phyloP scores from a whole-genome alignment of 2,113 vertebrate genomes.

The Trochalopteron elliotii region DNA sequence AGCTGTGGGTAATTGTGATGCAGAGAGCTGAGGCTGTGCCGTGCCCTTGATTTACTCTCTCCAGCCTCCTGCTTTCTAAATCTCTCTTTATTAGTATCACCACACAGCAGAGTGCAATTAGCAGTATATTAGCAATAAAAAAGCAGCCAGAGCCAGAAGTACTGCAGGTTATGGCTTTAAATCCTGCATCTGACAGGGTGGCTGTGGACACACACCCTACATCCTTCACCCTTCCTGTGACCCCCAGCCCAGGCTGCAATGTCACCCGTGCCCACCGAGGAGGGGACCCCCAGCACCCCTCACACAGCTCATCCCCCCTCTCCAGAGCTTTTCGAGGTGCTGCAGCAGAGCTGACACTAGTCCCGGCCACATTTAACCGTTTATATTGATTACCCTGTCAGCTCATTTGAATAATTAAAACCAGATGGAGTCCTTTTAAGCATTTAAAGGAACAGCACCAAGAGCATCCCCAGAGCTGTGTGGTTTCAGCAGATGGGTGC shows the following conservation, averaged over 20 bases:
- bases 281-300: not conserved
- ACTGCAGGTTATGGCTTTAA: not conserved
- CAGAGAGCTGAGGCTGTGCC: not conserved
- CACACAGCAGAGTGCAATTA: slow-evolving; percentile 41
- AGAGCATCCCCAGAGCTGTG: not conserved
- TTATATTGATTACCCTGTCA: slow-evolving; percentile 62
- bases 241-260: not conserved
- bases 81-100: slow-evolving; percentile 43
- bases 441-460: not conserved
- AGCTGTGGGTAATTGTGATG: not conserved
- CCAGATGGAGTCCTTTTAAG: slow-evolving; percentile 56
- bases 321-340: not conserved
- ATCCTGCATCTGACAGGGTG: not conserved
- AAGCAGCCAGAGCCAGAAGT: slow-evolving; percentile 17
- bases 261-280: rapidly evolving
- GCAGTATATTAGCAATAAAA: slow-evolving; percentile 53
- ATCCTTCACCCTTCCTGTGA: rapidly evolving
- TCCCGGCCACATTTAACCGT: slow-evolving; percentile 14
- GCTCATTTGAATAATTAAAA: slow-evolving; percentile 67
- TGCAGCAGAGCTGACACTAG: not conserved
- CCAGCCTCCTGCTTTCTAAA: slow-evolving; percentile 50
- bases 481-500: not conserved
- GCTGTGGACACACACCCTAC: rapidly evolving
- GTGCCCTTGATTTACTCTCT: slow-evolving; percentile 50
- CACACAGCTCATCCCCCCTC: not conserved